Percentiles rank a stretch among this genome's conserved stretches.
phyloP scores from a whole-genome alignment of 2,797 vertebrate genomes.

The Clarias pachynema region DNA sequence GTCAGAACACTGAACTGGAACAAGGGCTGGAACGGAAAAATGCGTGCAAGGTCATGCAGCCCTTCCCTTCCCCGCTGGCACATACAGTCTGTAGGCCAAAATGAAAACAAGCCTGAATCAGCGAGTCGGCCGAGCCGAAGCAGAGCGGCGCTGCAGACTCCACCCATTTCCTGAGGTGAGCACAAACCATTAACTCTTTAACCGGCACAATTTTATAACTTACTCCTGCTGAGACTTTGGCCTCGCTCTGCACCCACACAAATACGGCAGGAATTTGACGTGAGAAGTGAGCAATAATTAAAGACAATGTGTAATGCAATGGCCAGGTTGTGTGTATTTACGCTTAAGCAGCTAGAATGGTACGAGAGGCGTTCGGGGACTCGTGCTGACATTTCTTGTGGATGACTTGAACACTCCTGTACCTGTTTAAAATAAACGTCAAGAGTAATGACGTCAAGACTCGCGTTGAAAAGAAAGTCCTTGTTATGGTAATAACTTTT shows the following conservation, averaged over 20 bases:
- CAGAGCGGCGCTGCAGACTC: conserved; percentile 21
- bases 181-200: conserved; percentile 32
- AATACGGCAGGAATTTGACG: not conserved
- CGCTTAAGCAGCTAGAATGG: too few species aligned
- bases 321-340: not conserved
- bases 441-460: too few species aligned
- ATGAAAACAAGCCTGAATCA: conserved; percentile 45
- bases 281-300: not conserved
- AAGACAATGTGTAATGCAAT: not conserved
- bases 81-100: conserved; percentile 26
- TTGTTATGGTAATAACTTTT: too few species aligned
- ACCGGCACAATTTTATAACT: not conserved
- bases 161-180: conserved; percentile 44
- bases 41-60: conserved; percentile 43
- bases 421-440: too few species aligned
- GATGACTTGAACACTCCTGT: too few species aligned
- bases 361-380: too few species aligned
- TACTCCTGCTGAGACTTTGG: not conserved
- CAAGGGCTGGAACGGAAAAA: conserved; percentile 35
- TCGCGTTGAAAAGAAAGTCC: too few species aligned
- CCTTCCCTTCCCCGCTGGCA: conserved; percentile 42
- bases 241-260: not conserved
- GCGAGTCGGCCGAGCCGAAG: not conserved
- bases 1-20: conserved; percentile 6
- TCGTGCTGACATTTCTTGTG: too few species aligned